Percentiles rank a stretch among this genome's conserved stretches.
phyloP scores from a whole-genome alignment of 2,888 invertebrate genomes.

The Timandra comae region DNA sequence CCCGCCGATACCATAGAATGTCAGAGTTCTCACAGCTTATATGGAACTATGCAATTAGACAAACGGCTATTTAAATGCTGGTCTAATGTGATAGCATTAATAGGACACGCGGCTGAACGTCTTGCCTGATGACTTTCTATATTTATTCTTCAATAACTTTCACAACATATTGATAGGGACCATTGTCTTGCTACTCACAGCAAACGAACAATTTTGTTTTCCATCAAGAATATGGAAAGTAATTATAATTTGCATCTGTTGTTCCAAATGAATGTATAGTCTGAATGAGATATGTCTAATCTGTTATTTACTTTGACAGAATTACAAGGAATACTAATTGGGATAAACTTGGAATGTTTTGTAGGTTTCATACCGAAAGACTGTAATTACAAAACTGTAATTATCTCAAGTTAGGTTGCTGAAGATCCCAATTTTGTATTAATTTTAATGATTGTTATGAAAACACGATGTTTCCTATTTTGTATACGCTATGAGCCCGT shows the following conservation, averaged over 20 bases:
- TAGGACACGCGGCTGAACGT: slow-evolving; percentile 10
- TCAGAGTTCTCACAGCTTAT: slow-evolving; percentile 25
- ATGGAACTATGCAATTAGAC: slow-evolving; percentile 2
- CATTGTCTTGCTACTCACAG: slow-evolving; percentile 34
- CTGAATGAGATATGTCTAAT: slow-evolving; percentile 48
- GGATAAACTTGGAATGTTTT: slow-evolving; percentile 38
- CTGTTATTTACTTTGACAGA: slow-evolving; percentile 59
- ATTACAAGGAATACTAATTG: slow-evolving; percentile 50
- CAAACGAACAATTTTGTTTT: slow-evolving; percentile 28
- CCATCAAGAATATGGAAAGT: slow-evolving; percentile 44
- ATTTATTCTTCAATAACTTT: slow-evolving; percentile 46
- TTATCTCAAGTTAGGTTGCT: no score
- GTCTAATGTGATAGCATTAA: slow-evolving; percentile 8
- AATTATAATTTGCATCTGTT: slow-evolving; percentile 52
- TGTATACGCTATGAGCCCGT: slow-evolving; percentile 19
- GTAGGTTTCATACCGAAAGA: slow-evolving; percentile 28
- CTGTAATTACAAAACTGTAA: slow-evolving; percentile 39
- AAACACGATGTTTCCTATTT: slow-evolving; percentile 20
- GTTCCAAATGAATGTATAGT: slow-evolving; percentile 49
- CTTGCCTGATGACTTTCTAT: slow-evolving; percentile 19
- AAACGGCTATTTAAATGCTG: slow-evolving; percentile 3
- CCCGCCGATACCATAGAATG: slow-evolving; percentile 2
- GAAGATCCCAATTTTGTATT: no score
- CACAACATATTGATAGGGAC: slow-evolving; percentile 37
- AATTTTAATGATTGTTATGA: no score